Percentiles rank a stretch among this genome's conserved stretches.
phyloP scores from a whole-genome alignment of 1,140 invertebrate genomes.

The Yoshiicerus persimilis region DNA sequence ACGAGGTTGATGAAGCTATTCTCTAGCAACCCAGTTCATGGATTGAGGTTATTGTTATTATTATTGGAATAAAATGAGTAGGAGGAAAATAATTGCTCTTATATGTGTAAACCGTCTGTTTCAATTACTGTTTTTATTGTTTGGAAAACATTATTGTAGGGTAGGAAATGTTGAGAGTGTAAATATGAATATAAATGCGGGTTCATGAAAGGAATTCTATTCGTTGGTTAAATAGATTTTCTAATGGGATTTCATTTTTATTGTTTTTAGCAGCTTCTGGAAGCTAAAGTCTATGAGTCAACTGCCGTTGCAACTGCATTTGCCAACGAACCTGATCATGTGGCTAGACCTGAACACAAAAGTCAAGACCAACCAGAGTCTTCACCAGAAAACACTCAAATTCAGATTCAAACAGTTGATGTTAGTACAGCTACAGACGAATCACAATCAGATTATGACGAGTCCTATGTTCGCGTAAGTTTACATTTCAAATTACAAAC shows the following conservation, averaged over 20 bases:
- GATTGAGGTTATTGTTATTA: background rate
- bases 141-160: background rate
- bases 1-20: background rate
- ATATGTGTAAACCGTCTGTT: background rate
- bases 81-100: background rate
- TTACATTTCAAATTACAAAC: background rate
- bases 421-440: slow-evolving; percentile 2
- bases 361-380: background rate
- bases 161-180: background rate
- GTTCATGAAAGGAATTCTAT: background rate
- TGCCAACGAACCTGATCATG: background rate
- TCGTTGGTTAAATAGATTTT: background rate
- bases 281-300: background rate
- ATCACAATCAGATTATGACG: background rate
- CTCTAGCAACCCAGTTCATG: no score
- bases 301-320: background rate
- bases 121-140: background rate
- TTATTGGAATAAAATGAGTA: background rate
- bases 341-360: background rate
- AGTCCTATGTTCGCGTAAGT: slow-evolving; percentile 8
- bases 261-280: background rate
- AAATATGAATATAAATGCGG: background rate
- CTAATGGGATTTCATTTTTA: background rate
- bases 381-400: background rate
- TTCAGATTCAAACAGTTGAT: background rate